Evolutionary conservation across 1,140 invertebrate species (phyloP), one percentile per base, ranked within the genome.

Genomic region (Oppia nitens): DNA sequence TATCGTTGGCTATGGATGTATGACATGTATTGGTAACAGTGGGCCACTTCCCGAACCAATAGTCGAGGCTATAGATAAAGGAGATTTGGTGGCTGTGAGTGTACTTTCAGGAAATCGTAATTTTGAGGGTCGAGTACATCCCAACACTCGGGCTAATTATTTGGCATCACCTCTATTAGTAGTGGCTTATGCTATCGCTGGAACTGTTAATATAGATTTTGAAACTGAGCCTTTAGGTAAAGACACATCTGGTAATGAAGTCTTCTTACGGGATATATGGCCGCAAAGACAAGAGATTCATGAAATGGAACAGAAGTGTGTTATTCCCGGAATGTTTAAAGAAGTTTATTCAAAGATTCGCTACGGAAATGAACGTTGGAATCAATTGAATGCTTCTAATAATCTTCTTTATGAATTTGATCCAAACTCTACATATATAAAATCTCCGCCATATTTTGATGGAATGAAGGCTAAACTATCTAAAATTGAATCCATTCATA

Each of bases 11-110:
- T 96, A 93, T 68, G 80, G 94, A 1, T 98, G 94, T 73, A 97
- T 96, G 92, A 98, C 93, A 0, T 98, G 94, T 72, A 98, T 98
- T 64, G 95, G 95, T 9, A 98, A 98, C 72, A 89, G 85, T 51
- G 94, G 94, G 12, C 91, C 91, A 0, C 78, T 98, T 6, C 84
- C 89, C 56, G 90, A 95, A 60, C 77, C 83, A 62, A 84, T 98
- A 25, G 82, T 82, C 0, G 86, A 90, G 66, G 88, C 87, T 1
- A 96, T 98, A 65, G 93, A 98, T 71, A 86, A 90, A 79, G 87
- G 89, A 68, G 87, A 92, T 68, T 74, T 98, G 6, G 87, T 98
- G 0, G 93, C 89, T 66, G 88, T 85, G 68, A 91, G 92, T 23
- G 89, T 98, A 1, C 73, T 98, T 0, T 96, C 92, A 0, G 94